Evolutionary conservation across 2,888 invertebrate genomes (phyloP), one percentile per base, ranked within the genome.

Genomic region (Trachelus tabidus): DNA sequence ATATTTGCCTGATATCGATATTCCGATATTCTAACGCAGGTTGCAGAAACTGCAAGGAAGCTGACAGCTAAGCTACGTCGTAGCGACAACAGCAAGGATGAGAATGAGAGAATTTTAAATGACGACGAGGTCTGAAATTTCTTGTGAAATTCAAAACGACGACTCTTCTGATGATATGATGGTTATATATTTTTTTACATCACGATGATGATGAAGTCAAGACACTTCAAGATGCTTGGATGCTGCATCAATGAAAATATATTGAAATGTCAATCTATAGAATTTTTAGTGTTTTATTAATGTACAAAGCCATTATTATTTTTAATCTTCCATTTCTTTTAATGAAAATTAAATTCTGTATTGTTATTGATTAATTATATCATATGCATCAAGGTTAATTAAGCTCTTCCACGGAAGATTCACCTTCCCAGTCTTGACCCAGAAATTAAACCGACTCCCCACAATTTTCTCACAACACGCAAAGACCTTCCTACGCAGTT

Each of bases 121-220:
- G 82, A 87, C 11, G 87, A 89, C 35, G 89, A 89, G 83, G 89
- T 89, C 79, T 89, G 74, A 87, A 9, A 9, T 9, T 56, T 23
- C 9, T 23, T 23, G 9, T 9, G 1, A 9, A 56, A 23, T 23
- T 56, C 23, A 23, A 6, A 6, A 56, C 9, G 1, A 23, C 2
- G 23, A 23, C 23, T 23, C 9, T 9, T 56, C 0, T 23, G 15
- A 23, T 56, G 40, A 37, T 12, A 37, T 0, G 12, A 37, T 12
- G 12, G 4, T 37, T 37, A 4, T 4, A 12, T 4, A 12, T 37
- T 37, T 15, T 15, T 40, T 40, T 4, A 15, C 12, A 4, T 15
- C 4, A 40, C 1, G 15, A 40, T 15, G 1, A 40, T 1, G 15
- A 40, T 34, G 34, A 11, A 1, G 9, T 15, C 23, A 56, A 56